Percentiles rank a stretch among this genome's conserved stretches.
Conservation (phyloP, 2,113 vertebrate species). For the Raja brachyura region DNA sequence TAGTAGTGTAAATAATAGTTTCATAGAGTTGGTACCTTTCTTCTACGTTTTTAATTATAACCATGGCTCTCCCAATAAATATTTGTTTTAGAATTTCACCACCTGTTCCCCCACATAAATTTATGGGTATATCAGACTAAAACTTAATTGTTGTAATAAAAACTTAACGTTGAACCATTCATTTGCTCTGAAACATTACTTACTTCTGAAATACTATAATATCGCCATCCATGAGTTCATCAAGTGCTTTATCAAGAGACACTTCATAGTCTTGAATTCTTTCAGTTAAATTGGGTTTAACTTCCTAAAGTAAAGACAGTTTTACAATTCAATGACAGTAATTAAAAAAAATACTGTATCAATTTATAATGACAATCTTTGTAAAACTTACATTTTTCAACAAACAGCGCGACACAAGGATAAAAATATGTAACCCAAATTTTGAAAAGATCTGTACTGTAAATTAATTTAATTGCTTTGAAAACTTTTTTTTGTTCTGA, state of each 20-base stretch:
- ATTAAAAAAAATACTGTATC: not conserved
- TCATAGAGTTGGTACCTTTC: not conserved
- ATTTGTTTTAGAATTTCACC: not conserved
- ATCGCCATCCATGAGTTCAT: constrained; percentile 98
- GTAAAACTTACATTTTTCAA: not conserved
- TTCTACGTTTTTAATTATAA: not conserved
- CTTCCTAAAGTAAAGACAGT: constrained; percentile 70
- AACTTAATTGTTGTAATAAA: no score
- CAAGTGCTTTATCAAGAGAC: constrained; percentile 97
- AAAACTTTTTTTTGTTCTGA: not conserved
- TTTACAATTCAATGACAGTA: not conserved
- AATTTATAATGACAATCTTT: not conserved
- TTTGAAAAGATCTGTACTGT: not conserved
- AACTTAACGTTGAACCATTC: not conserved
- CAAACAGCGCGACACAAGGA: not conserved
- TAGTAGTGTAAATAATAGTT: not conserved
- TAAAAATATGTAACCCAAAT: not conserved
- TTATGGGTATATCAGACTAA: not conserved
- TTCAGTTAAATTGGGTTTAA: constrained; percentile 99
- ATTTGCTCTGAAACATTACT: constrained; percentile 43
- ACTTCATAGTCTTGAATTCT: constrained; percentile 98
- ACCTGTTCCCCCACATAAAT: not conserved
- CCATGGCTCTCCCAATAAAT: not conserved
- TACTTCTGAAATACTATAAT: constrained; percentile 99
- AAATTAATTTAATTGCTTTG: not conserved